Conservation (phyloP, 64 coral and sea anemone genomes). For the Montipora efflorescens region DNA sequence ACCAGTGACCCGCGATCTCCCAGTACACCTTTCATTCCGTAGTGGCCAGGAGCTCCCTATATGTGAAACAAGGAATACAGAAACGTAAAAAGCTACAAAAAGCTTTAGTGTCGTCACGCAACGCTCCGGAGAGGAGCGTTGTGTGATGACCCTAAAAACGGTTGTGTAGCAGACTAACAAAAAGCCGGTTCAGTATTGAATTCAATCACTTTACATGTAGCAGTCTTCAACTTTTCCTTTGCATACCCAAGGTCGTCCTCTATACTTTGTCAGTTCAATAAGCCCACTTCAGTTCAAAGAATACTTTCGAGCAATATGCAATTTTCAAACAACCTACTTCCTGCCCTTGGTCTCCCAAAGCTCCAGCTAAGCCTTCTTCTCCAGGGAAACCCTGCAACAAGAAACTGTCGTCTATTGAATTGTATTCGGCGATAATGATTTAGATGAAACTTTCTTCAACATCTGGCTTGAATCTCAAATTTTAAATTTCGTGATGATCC, state of each 20-base stretch:
- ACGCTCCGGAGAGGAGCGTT: too few species aligned
- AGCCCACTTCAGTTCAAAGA: neutral
- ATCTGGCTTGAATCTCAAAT: neutral
- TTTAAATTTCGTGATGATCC: neutral
- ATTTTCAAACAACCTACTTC: neutral
- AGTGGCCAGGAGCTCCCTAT: constrained; percentile 23
- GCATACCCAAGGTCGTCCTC: too few species aligned
- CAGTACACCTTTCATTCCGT: constrained; percentile 1
- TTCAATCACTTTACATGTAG: too few species aligned
- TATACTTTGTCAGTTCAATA: neutral
- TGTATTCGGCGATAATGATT: neutral
- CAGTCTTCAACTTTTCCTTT: too few species aligned
- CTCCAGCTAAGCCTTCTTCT: constrained; percentile 12
- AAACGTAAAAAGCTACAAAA: neutral
- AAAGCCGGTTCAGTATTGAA: too few species aligned
- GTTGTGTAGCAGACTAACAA: too few species aligned
- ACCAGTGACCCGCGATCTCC: constrained; percentile 26
- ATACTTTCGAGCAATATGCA: too few species aligned
- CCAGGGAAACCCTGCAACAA: neutral
- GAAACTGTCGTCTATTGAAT: neutral
- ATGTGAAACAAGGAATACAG: neutral
- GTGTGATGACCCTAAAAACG: too few species aligned
- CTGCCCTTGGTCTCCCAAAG: neutral
- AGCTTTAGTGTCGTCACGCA: too few species aligned
- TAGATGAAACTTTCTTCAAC: neutral